phyloP scores from a whole-genome alignment of 2,113 vertebrate genomes.

The Varanus komodoensis region DNA sequence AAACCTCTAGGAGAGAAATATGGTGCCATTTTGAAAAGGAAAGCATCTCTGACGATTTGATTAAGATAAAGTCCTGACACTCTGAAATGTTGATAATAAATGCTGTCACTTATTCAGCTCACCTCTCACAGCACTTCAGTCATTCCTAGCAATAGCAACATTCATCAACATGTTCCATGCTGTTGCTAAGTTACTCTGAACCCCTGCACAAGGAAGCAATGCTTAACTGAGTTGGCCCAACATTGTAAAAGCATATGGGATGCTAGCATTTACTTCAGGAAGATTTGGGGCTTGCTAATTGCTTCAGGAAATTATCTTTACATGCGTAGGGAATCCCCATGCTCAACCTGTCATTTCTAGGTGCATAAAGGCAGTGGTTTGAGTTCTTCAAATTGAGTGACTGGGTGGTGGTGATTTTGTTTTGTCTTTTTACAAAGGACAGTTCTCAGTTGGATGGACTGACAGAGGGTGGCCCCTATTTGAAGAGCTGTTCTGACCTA shows the following conservation, averaged over 20 bases:
- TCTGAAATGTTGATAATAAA: neutral
- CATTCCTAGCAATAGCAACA: neutral
- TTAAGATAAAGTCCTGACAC: neutral
- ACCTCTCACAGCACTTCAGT: neutral
- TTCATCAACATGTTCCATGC: neutral
- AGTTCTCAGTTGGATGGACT: no score
- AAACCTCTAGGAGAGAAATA: constrained; percentile 11
- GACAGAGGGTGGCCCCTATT: no score
- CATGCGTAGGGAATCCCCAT: fast-evolving
- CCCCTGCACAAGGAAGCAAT: neutral
- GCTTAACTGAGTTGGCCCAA: neutral
- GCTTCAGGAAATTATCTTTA: neutral
- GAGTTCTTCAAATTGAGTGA: neutral
- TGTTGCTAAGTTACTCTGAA: neutral
- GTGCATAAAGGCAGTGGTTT: neutral
- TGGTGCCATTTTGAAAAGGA: neutral
- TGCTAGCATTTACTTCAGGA: neutral
- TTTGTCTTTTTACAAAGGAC: no score
- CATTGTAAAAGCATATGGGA: neutral
- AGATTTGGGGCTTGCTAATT: neutral
- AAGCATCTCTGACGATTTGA: neutral
- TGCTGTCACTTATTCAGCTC: neutral
- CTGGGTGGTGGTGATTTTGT: no score
- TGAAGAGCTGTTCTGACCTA: no score
- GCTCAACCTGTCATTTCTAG: neutral